Evolutionary conservation across 2,888 invertebrate genomes (phyloP).

Genomic region (Callyntrura sp.): DNA sequence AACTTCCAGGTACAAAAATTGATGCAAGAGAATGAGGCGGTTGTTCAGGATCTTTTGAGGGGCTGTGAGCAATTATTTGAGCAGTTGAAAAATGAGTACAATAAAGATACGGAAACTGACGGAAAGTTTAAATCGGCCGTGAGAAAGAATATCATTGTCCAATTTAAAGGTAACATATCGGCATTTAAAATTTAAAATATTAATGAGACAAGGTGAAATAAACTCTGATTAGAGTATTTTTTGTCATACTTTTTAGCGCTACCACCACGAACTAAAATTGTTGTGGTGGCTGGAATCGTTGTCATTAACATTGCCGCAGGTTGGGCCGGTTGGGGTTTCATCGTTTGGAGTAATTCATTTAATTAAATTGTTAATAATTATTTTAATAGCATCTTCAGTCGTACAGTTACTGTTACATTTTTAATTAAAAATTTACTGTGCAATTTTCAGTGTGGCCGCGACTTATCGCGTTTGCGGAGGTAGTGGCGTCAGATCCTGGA

Average conservation of each 20-base stretch:
- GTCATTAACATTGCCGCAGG: conserved; percentile 71
- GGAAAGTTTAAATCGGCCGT: conserved; percentile 60
- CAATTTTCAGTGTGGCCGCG: conserved; percentile 77
- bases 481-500: conserved; percentile 57
- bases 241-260: conserved; percentile 40
- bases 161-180: conserved; percentile 72
- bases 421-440: too few species aligned
- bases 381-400: too few species aligned
- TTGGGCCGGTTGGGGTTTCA: conserved; percentile 77
- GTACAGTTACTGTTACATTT: conserved; percentile 14
- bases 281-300: conserved; percentile 63
- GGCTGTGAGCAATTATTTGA: conserved; percentile 77
- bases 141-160: conserved; percentile 60
- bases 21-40: conserved; percentile 60
- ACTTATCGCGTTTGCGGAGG: conserved; percentile 67
- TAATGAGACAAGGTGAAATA: background rate
- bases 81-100: conserved; percentile 64
- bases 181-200: too few species aligned
- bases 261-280: conserved; percentile 59
- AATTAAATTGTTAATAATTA: conserved; percentile 2
- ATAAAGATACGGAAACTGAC: conserved; percentile 46
- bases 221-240: background rate
- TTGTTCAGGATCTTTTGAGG: conserved; percentile 67
- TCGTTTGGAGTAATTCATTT: conserved; percentile 69
- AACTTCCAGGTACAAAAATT: conserved; percentile 49